Conservation (phyloP, 2,113 vertebrate species). For the Pogonocichla stellata region DNA sequence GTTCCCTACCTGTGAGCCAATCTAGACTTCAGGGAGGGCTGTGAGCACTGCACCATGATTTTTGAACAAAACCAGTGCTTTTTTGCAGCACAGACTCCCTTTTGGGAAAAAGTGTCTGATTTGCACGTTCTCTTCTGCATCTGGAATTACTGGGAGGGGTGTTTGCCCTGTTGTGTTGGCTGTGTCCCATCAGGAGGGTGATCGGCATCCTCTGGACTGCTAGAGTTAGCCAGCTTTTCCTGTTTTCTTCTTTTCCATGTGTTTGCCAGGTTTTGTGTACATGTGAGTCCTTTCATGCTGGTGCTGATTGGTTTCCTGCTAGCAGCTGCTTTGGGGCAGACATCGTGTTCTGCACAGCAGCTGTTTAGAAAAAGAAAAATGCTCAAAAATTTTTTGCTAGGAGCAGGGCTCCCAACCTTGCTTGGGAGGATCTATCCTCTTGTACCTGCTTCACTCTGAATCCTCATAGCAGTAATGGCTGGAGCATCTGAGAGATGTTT, state of each 20-base stretch:
- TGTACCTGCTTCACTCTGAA: background rate
- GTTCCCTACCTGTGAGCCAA: background rate
- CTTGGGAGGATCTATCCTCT: background rate
- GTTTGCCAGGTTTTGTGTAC: background rate
- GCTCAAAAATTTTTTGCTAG: fast-evolving
- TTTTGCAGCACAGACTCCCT: background rate
- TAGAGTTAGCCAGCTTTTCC: constrained; percentile 1
- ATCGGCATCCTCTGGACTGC: background rate
- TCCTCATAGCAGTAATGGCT: background rate
- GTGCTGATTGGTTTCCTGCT: background rate
- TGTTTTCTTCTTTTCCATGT: background rate
- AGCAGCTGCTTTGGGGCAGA: background rate
- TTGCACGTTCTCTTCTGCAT: fast-evolving
- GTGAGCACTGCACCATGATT: fast-evolving
- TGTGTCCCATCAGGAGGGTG: background rate
- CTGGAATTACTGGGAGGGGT: background rate
- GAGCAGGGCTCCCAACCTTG: background rate
- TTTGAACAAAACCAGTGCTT: background rate
- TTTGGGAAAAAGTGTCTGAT: background rate
- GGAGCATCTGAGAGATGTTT: background rate
- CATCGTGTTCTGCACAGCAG: background rate
- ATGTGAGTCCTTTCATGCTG: background rate
- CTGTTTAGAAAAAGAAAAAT: background rate
- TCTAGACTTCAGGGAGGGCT: background rate
- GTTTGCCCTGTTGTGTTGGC: background rate